A percentile compares a stretch with the other conserved stretches of the same genome.
Conservation (phyloP, 2,113 vertebrate species). For the Cyphomyrus discorhynchus region DNA sequence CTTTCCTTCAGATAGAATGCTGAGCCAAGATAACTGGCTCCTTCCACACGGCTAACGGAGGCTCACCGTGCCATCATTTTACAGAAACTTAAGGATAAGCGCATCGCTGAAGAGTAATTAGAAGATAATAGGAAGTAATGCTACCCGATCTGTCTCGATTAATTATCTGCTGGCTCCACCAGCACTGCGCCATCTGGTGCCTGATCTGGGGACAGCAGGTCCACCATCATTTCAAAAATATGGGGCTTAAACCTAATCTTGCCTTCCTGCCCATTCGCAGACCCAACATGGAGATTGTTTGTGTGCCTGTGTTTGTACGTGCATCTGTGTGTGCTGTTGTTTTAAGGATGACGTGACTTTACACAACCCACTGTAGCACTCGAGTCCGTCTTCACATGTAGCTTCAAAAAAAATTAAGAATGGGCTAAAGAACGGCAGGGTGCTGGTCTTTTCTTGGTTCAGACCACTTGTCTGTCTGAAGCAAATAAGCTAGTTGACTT, state of each 20-base stretch:
- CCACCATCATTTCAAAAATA: conserved; percentile 59
- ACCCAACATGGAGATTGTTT: conserved; percentile 35
- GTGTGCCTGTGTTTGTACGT: conserved; percentile 21
- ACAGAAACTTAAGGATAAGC: conserved; percentile 67
- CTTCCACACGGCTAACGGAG: conserved; percentile 65
- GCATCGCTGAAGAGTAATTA: conserved; percentile 84
- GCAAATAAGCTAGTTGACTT: background rate
- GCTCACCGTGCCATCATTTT: conserved; percentile 64
- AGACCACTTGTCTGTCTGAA: background rate
- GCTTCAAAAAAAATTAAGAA: background rate
- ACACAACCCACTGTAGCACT: background rate
- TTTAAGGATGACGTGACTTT: conserved; percentile 14
- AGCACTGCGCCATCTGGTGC: conserved; percentile 73
- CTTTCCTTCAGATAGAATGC: conserved; percentile 49
- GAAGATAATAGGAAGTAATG: conserved; percentile 80
- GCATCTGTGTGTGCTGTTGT: conserved; percentile 17
- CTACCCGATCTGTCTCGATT: conserved; percentile 73
- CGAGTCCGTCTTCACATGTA: background rate
- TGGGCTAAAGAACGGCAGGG: background rate
- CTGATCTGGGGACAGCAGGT: conserved; percentile 62
- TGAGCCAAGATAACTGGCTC: conserved; percentile 30
- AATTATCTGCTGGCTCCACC: conserved; percentile 70
- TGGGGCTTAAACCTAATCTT: conserved; percentile 63
- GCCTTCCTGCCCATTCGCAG: conserved; percentile 50
- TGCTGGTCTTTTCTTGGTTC: background rate